phyloP scores from a whole-genome alignment of 2,797 vertebrate genomes.

The Peromyscus eremicus region DNA sequence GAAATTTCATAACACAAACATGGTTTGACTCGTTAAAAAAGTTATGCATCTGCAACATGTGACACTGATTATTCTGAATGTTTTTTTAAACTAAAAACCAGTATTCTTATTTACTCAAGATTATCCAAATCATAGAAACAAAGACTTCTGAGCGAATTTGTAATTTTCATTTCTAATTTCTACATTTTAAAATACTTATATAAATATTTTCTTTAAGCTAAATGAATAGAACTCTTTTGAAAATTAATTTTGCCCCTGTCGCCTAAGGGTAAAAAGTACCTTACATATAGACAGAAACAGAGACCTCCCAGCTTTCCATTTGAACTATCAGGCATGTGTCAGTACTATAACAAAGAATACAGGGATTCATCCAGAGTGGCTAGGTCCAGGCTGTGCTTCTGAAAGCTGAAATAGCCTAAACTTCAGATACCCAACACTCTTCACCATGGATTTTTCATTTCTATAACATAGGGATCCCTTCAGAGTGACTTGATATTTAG shows the following conservation, averaged over 20 bases:
- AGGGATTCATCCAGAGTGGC: not conserved
- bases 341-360: not conserved
- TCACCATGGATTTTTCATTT: not conserved
- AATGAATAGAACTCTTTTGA: not conserved
- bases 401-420: not conserved
- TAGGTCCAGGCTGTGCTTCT: not conserved
- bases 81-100: not conserved
- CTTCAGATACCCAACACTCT: too few species aligned
- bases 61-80: not conserved
- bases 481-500: too few species aligned
- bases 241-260: not conserved
- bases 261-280: not conserved
- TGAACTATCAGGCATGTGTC: not conserved
- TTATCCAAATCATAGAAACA: not conserved
- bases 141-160: not conserved
- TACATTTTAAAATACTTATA: not conserved
- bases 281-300: not conserved
- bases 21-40: not conserved
- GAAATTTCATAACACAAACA: not conserved
- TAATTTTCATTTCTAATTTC: not conserved
- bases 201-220: not conserved
- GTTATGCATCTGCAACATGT: not conserved
- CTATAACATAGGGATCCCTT: not conserved
- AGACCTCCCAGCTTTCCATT: not conserved
- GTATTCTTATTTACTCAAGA: slow-evolving; percentile 1